Conservation (phyloP, 2,888 invertebrate species). For the Lithodes maja region DNA sequence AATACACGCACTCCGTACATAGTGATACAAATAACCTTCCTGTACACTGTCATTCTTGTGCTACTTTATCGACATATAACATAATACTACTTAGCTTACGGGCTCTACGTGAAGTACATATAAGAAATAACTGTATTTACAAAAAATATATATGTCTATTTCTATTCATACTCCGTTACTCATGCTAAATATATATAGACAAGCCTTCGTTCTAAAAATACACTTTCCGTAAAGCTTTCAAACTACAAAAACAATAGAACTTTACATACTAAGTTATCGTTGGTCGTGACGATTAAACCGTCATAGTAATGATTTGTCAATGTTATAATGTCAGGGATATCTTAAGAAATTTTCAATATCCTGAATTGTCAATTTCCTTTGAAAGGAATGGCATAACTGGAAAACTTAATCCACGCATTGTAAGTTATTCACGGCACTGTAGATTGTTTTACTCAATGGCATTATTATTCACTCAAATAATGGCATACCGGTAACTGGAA, state of each 20-base stretch:
- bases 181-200: neutral
- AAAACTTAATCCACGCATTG: too few species aligned
- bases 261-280: neutral
- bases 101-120: slow-evolving; percentile 14
- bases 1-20: slow-evolving; percentile 22
- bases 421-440: too few species aligned
- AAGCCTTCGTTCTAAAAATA: neutral
- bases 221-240: neutral
- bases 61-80: neutral
- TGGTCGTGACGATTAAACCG: neutral
- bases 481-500: too few species aligned
- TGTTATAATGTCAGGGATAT: too few species aligned
- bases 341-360: too few species aligned
- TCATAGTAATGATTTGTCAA: neutral
- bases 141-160: slow-evolving; percentile 56
- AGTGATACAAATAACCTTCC: slow-evolving; percentile 11
- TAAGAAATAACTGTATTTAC: slow-evolving; percentile 47
- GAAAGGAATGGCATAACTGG: too few species aligned
- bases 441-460: too few species aligned
- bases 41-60: neutral
- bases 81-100: neutral
- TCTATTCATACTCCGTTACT: neutral
- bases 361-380: too few species aligned
- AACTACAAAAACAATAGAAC: neutral
- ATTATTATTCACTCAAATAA: too few species aligned